Evolutionary conservation across 1,140 invertebrate genomes (phyloP).

Genomic region (Ooceraea biroi): DNA sequence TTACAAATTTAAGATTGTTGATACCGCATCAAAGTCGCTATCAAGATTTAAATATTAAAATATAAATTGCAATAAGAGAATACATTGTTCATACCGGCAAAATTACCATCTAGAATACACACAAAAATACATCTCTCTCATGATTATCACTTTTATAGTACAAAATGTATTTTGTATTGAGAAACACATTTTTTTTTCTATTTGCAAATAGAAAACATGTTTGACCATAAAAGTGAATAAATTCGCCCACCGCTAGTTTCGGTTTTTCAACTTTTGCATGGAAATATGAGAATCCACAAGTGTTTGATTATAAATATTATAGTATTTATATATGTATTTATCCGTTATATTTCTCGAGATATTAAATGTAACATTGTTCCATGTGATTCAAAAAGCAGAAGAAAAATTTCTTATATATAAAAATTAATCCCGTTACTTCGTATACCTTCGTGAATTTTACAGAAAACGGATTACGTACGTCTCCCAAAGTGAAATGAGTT

Average conservation of each 20-base stretch:
- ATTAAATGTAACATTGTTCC: not conserved
- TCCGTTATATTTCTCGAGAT: conserved; percentile 13
- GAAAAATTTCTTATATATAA: too few species aligned
- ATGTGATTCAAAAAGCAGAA: not conserved
- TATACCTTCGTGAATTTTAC: not conserved
- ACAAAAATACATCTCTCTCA: not conserved
- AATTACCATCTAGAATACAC: not conserved
- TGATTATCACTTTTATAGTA: too few species aligned
- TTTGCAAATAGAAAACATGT: too few species aligned
- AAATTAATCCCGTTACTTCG: too few species aligned
- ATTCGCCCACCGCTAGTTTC: not conserved
- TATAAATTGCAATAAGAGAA: not conserved
- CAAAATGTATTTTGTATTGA: too few species aligned
- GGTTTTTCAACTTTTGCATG: conserved; percentile 1
- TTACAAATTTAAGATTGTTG: conserved; percentile 17
- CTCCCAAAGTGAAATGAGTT: not conserved
- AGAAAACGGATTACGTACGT: not conserved
- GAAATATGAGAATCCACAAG: conserved; percentile 14
- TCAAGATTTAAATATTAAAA: not conserved
- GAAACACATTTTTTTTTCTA: conserved; percentile 8
- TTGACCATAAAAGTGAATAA: conserved; percentile 31
- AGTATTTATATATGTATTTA: conserved; percentile 12
- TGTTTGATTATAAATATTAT: not conserved
- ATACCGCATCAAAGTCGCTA: not conserved
- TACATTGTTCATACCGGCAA: not conserved